Percentiles rank a stretch among this genome's conserved stretches.
These are phyloP conservation scores for Parus major DNA, from an alignment of 2,113 vertebrate genomes.

Conservation along the genomic window DNA sequence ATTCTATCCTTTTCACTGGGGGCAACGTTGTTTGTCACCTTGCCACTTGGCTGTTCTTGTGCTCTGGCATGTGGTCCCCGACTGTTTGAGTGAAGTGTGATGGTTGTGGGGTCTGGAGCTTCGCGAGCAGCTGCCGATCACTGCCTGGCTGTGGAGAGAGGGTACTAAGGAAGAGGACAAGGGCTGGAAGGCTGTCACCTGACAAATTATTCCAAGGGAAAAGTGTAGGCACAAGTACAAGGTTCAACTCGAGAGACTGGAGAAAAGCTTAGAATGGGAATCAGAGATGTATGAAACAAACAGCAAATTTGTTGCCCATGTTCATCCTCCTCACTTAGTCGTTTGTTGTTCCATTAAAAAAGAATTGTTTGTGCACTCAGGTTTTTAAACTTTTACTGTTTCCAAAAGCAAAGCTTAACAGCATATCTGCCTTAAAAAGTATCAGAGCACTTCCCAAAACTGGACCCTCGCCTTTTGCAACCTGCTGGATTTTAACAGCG, in stretches of 20 bases:
- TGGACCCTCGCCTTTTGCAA: accelerated
- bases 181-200: neutral
- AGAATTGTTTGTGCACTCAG: accelerated
- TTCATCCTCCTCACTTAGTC: neutral
- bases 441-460: neutral
- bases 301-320: accelerated
- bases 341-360: neutral
- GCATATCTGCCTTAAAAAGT: neutral
- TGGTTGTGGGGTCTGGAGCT: neutral
- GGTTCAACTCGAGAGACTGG: neutral
- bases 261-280: neutral
- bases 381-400: neutral
- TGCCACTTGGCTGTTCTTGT: conserved; percentile 34
- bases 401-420: neutral
- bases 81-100: neutral
- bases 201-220: neutral
- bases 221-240: neutral
- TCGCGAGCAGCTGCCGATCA: neutral
- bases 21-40: conserved; percentile 12
- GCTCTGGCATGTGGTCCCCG: neutral
- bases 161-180: neutral
- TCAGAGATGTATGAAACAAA: neutral
- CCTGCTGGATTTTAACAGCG: accelerated
- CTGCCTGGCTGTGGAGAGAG: neutral
- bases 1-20: conserved; percentile 47